A percentile compares a stretch with the other conserved stretches of the same genome.
Conservation (phyloP, 2,113 vertebrate species). For the Rhipidura dahli region DNA sequence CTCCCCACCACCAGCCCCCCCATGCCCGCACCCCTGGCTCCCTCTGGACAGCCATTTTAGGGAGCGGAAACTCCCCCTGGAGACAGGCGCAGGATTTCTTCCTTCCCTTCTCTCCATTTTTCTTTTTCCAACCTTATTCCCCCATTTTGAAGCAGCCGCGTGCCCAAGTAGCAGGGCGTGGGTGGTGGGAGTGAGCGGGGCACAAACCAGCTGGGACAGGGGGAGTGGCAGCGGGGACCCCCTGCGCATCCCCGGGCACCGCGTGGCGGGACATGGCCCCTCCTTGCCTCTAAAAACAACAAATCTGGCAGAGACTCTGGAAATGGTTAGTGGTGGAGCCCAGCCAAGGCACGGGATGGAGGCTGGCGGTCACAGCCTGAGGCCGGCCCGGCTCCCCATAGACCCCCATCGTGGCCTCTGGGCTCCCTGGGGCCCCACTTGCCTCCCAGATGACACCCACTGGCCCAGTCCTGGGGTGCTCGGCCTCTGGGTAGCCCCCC, state of each 20-base stretch:
- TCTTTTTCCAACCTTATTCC: neutral
- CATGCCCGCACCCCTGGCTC: neutral
- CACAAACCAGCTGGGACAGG: neutral
- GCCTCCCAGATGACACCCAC: neutral
- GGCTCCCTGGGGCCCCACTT: neutral
- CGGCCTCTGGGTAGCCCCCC: neutral
- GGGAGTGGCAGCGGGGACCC: neutral
- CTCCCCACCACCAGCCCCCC: neutral
- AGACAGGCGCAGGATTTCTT: neutral
- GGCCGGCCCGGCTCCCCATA: neutral
- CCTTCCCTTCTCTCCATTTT: neutral
- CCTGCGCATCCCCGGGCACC: neutral
- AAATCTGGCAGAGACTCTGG: neutral
- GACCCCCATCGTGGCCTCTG: neutral
- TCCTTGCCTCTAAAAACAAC: constrained; percentile 29
- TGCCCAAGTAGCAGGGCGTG: rapidly evolving
- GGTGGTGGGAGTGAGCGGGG: rapidly evolving
- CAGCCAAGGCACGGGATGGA: neutral
- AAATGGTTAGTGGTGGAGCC: constrained; percentile 30
- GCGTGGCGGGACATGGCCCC: neutral
- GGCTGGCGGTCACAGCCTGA: neutral
- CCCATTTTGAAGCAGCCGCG: rapidly evolving
- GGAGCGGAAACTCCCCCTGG: constrained; percentile 10
- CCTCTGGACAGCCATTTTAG: constrained; percentile 72
- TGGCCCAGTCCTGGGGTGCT: neutral